Base-by-base conservation (phyloP, 2,797 vertebrate species). In the Denticeps clupeoides region DNA sequence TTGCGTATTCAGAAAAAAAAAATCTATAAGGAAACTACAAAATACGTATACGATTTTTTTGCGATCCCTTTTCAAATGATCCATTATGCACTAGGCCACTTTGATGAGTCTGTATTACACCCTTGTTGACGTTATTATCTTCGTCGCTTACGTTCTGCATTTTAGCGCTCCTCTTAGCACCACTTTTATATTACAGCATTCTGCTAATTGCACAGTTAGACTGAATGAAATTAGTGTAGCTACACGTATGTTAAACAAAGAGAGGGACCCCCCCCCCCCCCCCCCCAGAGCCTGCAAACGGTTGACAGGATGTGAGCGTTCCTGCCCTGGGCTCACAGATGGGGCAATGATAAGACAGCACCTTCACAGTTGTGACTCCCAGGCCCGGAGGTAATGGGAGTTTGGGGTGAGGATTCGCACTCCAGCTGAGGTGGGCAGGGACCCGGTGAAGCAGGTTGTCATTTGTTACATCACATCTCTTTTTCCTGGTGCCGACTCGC, bases 301-400 rank as follows among this genome's bases (percentile, higher is more conserved):
- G 35, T 38, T 38, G 35, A 38, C 35, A 38, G 35, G 35, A 38
- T 38, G 74, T 72, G 71, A 72, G 70, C 53, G 1, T 59, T 59
- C 67, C 71, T 45, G 55, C 22, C 70, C 73, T 63, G 71, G 71
- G 77, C 74, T 74, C 75, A 75, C 76, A 80, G 74, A 78, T 78
- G 77, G 69, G 66, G 61, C 75, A 79, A 78, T 74, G 78, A 75
- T 73, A 72, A 70, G 66, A 69, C 74, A 62, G 65, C 62, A 64
- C 73, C 51, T 76, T 80, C 74, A 74, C 75, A 75, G 73, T 75
- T 77, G 75, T 74, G 71, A 82, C 72, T 79, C 74, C 73, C 69
- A 61, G 55, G 73, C 60, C 52, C 60, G 46, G 19, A 63, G 49
- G 49, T 65, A 69, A 65, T 67, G 55, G 70, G 75, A 69, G 73